These are phyloP conservation scores for Bombus pyrosoma DNA, from an alignment of 1,140 invertebrate species.

Conservation along the genomic window DNA sequence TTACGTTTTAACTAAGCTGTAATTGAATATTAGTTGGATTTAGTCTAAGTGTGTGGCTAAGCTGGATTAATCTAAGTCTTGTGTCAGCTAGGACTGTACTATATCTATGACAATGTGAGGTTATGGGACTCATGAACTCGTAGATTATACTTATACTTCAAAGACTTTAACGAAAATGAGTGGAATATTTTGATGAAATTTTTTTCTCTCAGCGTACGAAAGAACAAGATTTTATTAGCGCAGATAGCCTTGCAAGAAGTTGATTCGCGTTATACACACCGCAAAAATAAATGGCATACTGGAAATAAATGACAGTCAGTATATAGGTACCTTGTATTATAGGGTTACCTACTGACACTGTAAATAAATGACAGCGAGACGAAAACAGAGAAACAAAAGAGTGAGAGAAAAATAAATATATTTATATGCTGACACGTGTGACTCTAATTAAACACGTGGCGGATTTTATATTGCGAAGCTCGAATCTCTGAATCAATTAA, in stretches of 20 bases:
- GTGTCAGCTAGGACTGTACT: not conserved
- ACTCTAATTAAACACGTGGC: constrained; percentile 45
- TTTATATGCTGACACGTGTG: constrained; percentile 44
- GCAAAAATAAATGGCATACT: constrained; percentile 64
- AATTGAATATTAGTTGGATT: too few relatives aligned
- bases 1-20: not conserved
- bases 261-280: constrained; percentile 62
- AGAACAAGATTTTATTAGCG: constrained; percentile 52
- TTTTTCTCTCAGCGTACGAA: constrained; percentile 53
- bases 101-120: not conserved
- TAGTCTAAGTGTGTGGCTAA: not conserved
- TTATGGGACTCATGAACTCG: not conserved
- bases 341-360: constrained; percentile 62
- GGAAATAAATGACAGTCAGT: constrained; percentile 56
- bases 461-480: not conserved
- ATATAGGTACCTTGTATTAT: constrained; percentile 54
- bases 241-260: constrained; percentile 63
- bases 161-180: not conserved
- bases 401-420: constrained; percentile 41
- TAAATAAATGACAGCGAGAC: constrained; percentile 54
- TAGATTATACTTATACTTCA: not conserved
- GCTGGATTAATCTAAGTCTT: not conserved
- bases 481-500: too few relatives aligned
- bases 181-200: not conserved
- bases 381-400: constrained; percentile 48